Evolutionary conservation across 1,140 invertebrate species (phyloP).

Genomic region (Plodia interpunctella): DNA sequence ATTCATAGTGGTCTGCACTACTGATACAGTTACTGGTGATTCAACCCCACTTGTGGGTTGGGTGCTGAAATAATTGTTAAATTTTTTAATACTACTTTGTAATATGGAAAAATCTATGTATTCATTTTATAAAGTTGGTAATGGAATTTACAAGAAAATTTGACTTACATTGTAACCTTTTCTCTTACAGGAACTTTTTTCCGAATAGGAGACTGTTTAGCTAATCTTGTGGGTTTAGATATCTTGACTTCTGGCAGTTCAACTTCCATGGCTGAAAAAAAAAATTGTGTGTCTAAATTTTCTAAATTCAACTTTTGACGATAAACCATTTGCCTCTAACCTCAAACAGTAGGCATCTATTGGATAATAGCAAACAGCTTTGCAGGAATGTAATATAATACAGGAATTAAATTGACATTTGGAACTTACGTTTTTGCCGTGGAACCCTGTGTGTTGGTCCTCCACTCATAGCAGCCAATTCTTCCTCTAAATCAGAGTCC

Average conservation of each 20-base stretch:
- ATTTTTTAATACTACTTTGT: too few species aligned
- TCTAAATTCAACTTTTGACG: too few species aligned
- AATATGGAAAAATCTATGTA: too few species aligned
- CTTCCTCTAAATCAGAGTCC: constrained; percentile 73
- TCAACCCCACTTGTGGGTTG: constrained; percentile 38
- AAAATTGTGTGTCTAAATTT: constrained; percentile 11
- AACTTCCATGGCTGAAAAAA: constrained; percentile 49
- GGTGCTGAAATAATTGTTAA: constrained; percentile 21
- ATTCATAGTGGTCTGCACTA: constrained; percentile 42
- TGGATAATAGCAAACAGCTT: too few species aligned
- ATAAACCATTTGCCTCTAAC: too few species aligned
- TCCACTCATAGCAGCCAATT: constrained; percentile 76
- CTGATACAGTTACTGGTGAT: constrained; percentile 38
- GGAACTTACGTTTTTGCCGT: constrained; percentile 46
- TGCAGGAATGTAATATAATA: too few species aligned
- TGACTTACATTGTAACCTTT: constrained; percentile 26
- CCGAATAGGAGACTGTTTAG: constrained; percentile 27
- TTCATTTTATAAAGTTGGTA: too few species aligned
- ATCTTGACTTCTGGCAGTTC: constrained; percentile 24
- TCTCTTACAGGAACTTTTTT: constrained; percentile 24
- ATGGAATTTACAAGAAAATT: background rate
- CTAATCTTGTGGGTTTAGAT: constrained; percentile 18
- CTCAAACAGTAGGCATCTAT: too few species aligned
- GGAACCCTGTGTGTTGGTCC: constrained; percentile 42
- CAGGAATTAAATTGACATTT: too few species aligned